A percentile compares a stretch with the other conserved stretches of the same genome.
phyloP scores from a whole-genome alignment of 2,888 invertebrate species.

The Philaethria dido region DNA sequence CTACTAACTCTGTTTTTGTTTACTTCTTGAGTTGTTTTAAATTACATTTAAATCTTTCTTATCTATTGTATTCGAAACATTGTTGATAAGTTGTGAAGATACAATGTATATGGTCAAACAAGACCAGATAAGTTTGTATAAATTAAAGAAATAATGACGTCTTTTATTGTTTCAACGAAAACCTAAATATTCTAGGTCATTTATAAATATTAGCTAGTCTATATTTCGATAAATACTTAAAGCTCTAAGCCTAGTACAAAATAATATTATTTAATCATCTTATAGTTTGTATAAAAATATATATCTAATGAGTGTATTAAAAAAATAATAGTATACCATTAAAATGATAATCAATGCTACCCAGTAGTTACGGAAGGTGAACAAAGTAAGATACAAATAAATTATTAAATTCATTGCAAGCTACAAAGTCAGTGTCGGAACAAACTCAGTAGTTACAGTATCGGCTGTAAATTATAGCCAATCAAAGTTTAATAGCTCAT shows the following conservation, averaged over 20 bases:
- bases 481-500: slow-evolving; percentile 27
- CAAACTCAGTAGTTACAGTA: slow-evolving; percentile 15
- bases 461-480: slow-evolving; percentile 28
- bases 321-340: not conserved
- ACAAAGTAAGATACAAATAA: slow-evolving; percentile 14
- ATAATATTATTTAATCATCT: too few species aligned
- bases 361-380: not conserved
- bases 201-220: too few species aligned
- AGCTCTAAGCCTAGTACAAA: too few species aligned
- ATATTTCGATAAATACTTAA: too few species aligned
- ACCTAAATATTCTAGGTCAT: too few species aligned
- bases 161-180: too few species aligned
- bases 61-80: slow-evolving; percentile 1
- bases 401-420: slow-evolving; percentile 13
- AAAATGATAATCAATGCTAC: not conserved
- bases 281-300: not conserved
- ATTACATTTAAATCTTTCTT: slow-evolving; percentile 1
- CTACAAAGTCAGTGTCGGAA: slow-evolving; percentile 25
- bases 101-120: not conserved
- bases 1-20: not conserved
- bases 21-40: not conserved
- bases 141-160: not conserved
- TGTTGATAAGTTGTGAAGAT: not conserved
- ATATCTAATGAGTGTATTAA: not conserved
- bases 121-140: not conserved